phyloP scores from a whole-genome alignment of 2,113 vertebrate species.

The Dolichallabes microphthalmus region DNA sequence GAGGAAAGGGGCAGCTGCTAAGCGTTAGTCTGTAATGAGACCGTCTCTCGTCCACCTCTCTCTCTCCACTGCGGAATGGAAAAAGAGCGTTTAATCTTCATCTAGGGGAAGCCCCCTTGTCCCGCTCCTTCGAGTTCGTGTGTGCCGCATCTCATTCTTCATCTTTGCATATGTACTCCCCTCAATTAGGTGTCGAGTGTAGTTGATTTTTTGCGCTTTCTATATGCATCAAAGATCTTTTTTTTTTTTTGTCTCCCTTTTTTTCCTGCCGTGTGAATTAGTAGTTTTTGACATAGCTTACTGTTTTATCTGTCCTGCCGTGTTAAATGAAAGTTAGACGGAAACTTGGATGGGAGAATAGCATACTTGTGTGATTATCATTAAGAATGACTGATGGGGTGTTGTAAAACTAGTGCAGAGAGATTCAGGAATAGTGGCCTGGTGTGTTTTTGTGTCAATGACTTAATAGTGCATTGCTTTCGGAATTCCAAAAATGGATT shows the following conservation, averaged over 20 bases:
- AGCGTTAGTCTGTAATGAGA: conserved; percentile 58
- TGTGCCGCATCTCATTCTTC: conserved; percentile 6
- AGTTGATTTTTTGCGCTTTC: background rate
- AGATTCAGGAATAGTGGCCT: conserved; percentile 1
- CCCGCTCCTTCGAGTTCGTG: background rate
- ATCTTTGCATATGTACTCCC: background rate
- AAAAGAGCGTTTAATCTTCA: conserved; percentile 54
- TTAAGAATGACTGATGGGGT: conserved; percentile 15
- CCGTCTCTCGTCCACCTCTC: conserved; percentile 46
- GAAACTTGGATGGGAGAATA: conserved; percentile 12
- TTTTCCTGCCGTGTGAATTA: background rate
- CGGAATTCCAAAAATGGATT: background rate
- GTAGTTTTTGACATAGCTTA: background rate
- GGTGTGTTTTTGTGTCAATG: conserved; percentile 14
- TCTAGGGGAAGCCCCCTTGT: conserved; percentile 40
- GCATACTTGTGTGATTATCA: conserved; percentile 24
- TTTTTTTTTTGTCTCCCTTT: background rate
- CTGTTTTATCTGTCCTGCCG: background rate
- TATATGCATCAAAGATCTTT: background rate
- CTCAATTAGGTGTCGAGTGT: background rate
- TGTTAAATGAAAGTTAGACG: conserved; percentile 30
- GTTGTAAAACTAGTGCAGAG: conserved; percentile 33
- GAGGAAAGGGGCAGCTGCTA: conserved; percentile 56
- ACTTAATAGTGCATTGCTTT: background rate
- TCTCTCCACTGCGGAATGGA: conserved; percentile 48